Evolutionary conservation across 1,140 invertebrate genomes (phyloP).

Genomic region (Amyelois transitella): DNA sequence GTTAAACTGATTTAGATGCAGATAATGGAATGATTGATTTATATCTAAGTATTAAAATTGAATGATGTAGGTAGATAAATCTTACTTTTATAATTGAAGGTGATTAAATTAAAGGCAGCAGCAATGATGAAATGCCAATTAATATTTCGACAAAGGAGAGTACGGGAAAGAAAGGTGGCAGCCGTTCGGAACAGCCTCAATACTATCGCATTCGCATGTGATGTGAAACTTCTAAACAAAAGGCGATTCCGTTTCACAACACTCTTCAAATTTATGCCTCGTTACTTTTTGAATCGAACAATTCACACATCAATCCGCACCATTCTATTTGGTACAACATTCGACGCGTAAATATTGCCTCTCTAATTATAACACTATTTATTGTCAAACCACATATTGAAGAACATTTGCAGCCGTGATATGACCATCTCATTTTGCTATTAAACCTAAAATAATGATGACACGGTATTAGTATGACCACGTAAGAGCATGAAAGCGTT

Average conservation of each 20-base stretch:
- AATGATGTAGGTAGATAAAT: too few relatives aligned
- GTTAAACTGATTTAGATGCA: too few relatives aligned
- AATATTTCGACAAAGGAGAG: not conserved
- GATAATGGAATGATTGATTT: too few relatives aligned
- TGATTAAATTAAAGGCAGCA: not conserved
- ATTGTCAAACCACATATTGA: not conserved
- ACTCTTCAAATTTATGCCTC: constrained; percentile 10
- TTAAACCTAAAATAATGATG: not conserved
- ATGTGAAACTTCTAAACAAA: constrained; percentile 44
- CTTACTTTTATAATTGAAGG: not conserved
- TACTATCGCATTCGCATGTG: constrained; percentile 11
- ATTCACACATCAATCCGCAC: constrained; percentile 31
- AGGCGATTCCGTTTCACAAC: constrained; percentile 25
- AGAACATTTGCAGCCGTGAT: not conserved
- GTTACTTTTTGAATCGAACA: constrained; percentile 21
- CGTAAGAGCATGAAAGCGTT: constrained; percentile 32
- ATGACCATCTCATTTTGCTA: not conserved
- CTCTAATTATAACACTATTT: not conserved
- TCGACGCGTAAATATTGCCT: not conserved
- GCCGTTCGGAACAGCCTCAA: not conserved
- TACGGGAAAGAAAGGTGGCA: not conserved
- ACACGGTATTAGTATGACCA: constrained; percentile 3
- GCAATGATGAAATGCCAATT: not conserved
- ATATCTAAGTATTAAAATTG: too few relatives aligned
- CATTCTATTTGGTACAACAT: not conserved